Evolutionary conservation across 2,797 vertebrate species (phyloP).

Genomic region (Rhinichthys osculus): DNA sequence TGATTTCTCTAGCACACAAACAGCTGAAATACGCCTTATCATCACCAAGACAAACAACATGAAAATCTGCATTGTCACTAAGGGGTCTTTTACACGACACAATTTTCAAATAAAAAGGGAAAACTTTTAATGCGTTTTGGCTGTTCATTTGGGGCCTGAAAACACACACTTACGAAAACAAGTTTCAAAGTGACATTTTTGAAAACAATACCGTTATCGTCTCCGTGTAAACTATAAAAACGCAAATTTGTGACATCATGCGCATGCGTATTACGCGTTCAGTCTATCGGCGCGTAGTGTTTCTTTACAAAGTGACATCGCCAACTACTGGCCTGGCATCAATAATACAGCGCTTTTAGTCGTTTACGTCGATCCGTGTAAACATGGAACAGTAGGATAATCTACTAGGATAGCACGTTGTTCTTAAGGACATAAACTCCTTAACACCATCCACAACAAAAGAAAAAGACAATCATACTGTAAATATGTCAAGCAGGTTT

Average conservation of each 20-base stretch:
- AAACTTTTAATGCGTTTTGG: background rate
- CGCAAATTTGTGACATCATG: no score
- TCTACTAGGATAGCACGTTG: no score
- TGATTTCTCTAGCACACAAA: conserved; percentile 14
- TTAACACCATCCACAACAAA: background rate
- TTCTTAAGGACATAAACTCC: no score
- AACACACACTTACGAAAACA: background rate
- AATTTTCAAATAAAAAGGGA: background rate
- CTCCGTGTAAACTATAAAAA: background rate
- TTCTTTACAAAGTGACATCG: no score
- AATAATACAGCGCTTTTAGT: no score
- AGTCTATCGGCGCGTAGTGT: no score
- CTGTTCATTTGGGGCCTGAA: background rate
- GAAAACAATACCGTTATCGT: background rate
- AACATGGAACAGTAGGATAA: no score
- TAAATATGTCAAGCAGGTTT: background rate
- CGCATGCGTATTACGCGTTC: no score
- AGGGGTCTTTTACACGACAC: background rate
- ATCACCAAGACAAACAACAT: background rate
- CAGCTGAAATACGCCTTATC: background rate
- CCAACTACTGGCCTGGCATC: no score
- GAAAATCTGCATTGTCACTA: conserved; percentile 51
- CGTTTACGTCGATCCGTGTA: no score
- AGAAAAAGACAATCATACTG: background rate
- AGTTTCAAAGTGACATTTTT: background rate